A percentile compares a stretch with the other conserved stretches of the same genome.
phyloP scores from a whole-genome alignment of 2,113 vertebrate genomes.

The Paracanthobrama guichenoti region DNA sequence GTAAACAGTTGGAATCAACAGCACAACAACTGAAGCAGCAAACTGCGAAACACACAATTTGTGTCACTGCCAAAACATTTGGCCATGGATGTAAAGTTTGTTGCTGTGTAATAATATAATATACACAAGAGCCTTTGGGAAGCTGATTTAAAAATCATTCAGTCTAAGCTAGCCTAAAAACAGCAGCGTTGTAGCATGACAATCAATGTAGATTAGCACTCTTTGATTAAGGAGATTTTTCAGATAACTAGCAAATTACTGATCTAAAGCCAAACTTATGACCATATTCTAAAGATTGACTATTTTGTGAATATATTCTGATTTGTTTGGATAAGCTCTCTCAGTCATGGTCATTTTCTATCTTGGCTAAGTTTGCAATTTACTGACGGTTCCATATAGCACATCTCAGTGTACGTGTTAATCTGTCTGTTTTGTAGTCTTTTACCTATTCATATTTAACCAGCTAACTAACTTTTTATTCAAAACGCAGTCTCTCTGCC shows the following conservation, averaged over 20 bases:
- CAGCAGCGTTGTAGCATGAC: not conserved
- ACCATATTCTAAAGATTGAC: not conserved
- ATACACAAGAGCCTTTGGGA: too few relatives aligned
- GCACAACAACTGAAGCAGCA: too few relatives aligned
- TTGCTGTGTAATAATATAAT: too few relatives aligned
- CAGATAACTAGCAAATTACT: not conserved
- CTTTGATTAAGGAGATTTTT: not conserved
- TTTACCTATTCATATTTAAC: not conserved
- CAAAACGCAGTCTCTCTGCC: not conserved
- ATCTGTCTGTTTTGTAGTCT: not conserved
- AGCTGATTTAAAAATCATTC: too few relatives aligned
- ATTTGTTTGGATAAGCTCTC: not conserved
- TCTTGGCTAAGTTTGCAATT: too few relatives aligned
- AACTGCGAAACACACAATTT: too few relatives aligned
- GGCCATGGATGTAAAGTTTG: too few relatives aligned
- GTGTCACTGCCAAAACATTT: too few relatives aligned
- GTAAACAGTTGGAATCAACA: too few relatives aligned
- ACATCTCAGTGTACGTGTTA: not conserved
- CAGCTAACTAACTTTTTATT: not conserved
- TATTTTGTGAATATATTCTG: not conserved
- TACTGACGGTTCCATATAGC: too few relatives aligned
- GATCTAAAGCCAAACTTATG: not conserved
- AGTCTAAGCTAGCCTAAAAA: not conserved
- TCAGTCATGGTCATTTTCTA: not conserved
- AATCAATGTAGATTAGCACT: not conserved